Conservation (phyloP, 2,113 vertebrate genomes). For the Mobula hypostoma region DNA sequence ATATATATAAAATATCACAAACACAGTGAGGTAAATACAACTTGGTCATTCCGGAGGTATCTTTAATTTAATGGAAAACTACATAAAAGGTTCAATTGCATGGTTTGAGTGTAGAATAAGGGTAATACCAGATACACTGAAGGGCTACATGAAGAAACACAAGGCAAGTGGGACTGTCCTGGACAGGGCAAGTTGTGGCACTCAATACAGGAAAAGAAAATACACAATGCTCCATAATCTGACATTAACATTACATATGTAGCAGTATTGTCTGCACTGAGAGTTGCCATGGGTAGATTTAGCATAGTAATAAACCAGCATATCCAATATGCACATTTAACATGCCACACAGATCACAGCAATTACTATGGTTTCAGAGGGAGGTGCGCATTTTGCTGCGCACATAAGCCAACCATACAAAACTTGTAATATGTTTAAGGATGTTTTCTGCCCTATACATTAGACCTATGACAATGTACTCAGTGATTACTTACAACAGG, state of each 20-base stretch:
- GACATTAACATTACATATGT: conserved; percentile 13
- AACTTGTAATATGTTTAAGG: conserved; percentile 12
- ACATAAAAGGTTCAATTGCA: conserved; percentile 47
- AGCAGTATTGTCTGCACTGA: conserved; percentile 45
- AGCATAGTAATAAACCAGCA: conserved; percentile 46
- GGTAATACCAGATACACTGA: conserved; percentile 48
- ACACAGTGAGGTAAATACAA: conserved; percentile 69
- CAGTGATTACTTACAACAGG: conserved; percentile 36
- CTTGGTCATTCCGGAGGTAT: conserved; percentile 72
- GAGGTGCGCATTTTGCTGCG: background rate
- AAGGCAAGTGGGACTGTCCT: conserved; percentile 43
- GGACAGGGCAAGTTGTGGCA: conserved; percentile 46
- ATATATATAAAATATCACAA: background rate
- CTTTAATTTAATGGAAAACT: conserved; percentile 63
- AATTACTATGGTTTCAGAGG: conserved; percentile 25
- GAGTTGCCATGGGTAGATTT: conserved; percentile 41
- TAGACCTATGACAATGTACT: conserved; percentile 29
- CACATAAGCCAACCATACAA: background rate
- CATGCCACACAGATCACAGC: conserved; percentile 27
- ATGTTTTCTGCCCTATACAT: conserved; percentile 26
- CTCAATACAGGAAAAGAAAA: conserved; percentile 33
- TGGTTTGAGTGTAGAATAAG: conserved; percentile 48
- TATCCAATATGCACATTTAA: conserved; percentile 40
- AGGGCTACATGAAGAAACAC: conserved; percentile 48
- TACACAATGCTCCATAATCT: background rate